phyloP scores from a whole-genome alignment of 1,140 invertebrate species.

The Gyrodactylus bullatarudis region DNA sequence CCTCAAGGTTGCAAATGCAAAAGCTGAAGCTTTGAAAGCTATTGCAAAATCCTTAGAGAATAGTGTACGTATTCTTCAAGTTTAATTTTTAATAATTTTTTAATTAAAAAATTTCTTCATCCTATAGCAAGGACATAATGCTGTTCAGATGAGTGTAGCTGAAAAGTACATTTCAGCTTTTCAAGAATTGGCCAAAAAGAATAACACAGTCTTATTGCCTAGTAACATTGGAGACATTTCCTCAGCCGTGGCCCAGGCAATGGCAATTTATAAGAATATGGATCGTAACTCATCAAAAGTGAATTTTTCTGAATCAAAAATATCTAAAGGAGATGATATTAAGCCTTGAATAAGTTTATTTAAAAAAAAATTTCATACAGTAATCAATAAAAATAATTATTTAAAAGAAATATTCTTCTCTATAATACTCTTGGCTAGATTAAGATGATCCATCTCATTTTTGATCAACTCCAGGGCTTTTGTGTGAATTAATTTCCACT shows the following conservation, averaged over 20 bases:
- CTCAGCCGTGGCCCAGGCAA: conserved; percentile 39
- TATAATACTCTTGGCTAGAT: no score
- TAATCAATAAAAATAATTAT: no score
- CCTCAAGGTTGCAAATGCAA: conserved; percentile 42
- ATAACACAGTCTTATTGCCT: conserved; percentile 71
- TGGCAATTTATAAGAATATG: conserved; percentile 4
- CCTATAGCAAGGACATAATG: conserved; percentile 16
- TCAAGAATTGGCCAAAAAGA: conserved; percentile 53
- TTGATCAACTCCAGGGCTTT: no score
- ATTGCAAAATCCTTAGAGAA: conserved; percentile 32
- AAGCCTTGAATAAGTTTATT: no score
- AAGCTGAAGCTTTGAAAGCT: conserved; percentile 37
- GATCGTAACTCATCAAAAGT: no score
- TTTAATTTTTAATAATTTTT: neutral
- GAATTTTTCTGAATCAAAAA: no score
- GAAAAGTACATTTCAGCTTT: conserved; percentile 80
- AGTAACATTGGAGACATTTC: conserved; percentile 52
- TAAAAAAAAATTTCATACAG: no score
- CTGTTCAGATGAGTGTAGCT: conserved; percentile 56
- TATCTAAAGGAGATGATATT: no score
- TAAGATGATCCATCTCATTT: no score
- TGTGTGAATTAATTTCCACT: no score
- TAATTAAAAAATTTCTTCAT: conserved; percentile 1
- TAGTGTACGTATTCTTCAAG: conserved; percentile 15
- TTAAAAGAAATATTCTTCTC: no score